phyloP scores from a whole-genome alignment of 2,888 invertebrate species.

The Acheta domesticus region DNA sequence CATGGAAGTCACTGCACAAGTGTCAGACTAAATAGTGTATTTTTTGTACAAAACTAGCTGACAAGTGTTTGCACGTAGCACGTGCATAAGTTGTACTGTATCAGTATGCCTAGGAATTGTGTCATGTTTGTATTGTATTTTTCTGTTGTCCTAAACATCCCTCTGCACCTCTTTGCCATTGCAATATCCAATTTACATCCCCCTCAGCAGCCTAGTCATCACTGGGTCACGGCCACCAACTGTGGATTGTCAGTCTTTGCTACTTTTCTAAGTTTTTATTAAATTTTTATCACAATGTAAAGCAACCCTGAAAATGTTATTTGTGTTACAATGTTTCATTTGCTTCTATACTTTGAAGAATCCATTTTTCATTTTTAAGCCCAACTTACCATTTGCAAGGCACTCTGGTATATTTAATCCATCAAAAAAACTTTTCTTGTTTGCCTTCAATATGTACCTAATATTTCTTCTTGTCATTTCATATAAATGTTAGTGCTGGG shows the following conservation, averaged over 20 bases:
- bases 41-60: neutral
- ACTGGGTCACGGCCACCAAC: neutral
- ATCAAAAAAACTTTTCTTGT: too few species aligned
- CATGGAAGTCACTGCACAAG: constrained; percentile 5
- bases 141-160: neutral
- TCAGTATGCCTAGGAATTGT: neutral
- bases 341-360: too few species aligned
- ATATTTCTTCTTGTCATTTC: too few species aligned
- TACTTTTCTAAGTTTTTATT: neutral
- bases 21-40: neutral
- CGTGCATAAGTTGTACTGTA: constrained; percentile 18
- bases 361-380: too few species aligned
- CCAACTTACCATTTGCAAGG: too few species aligned
- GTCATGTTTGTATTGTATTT: neutral
- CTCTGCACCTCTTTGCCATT: neutral
- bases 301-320: too few species aligned
- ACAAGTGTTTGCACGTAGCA: neutral
- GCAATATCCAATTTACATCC: neutral
- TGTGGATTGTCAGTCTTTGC: neutral
- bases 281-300: neutral
- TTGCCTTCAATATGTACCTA: too few species aligned
- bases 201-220: neutral
- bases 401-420: too few species aligned
- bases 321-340: too few species aligned
- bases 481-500: too few species aligned